Evolutionary conservation across 2,113 vertebrate genomes (phyloP).

Genomic region (Odontophorus gujanensis): DNA sequence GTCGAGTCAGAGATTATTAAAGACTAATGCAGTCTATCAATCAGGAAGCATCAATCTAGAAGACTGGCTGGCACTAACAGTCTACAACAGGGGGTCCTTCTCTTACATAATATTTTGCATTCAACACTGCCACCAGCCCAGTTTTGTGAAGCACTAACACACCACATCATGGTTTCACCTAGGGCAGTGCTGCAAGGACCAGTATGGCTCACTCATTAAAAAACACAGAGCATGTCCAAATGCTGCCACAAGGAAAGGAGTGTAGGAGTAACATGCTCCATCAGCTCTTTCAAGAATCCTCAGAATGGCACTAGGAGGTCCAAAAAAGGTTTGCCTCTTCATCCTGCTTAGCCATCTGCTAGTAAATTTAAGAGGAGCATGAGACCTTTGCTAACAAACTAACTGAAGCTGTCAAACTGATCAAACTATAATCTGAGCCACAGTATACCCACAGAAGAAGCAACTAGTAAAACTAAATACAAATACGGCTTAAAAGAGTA

Average conservation of each 20-base stretch:
- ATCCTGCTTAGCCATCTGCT: neutral
- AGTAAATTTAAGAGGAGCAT: neutral
- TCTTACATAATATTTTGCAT: neutral
- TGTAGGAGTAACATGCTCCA: rapidly evolving
- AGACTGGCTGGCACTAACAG: neutral
- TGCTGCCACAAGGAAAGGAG: rapidly evolving
- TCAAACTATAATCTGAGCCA: neutral
- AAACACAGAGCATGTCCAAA: neutral
- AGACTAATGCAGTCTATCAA: neutral
- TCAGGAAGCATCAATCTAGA: neutral
- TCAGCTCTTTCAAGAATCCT: neutral
- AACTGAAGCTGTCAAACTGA: neutral
- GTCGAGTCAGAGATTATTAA: neutral
- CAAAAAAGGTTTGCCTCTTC: neutral
- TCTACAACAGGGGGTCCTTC: neutral
- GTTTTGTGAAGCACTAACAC: rapidly evolving
- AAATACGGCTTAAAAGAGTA: neutral
- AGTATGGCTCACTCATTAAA: rapidly evolving
- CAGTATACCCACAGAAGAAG: neutral
- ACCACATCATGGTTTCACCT: neutral
- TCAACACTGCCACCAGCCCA: neutral
- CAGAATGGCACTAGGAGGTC: neutral
- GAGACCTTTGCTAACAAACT: neutral
- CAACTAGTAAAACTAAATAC: neutral
- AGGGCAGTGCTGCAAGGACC: neutral